Percentiles rank a stretch among this genome's conserved stretches.
These are phyloP conservation scores for Oryctolagus cuniculus DNA, from an alignment of 2,113 vertebrate species.

Conservation along the genomic window DNA sequence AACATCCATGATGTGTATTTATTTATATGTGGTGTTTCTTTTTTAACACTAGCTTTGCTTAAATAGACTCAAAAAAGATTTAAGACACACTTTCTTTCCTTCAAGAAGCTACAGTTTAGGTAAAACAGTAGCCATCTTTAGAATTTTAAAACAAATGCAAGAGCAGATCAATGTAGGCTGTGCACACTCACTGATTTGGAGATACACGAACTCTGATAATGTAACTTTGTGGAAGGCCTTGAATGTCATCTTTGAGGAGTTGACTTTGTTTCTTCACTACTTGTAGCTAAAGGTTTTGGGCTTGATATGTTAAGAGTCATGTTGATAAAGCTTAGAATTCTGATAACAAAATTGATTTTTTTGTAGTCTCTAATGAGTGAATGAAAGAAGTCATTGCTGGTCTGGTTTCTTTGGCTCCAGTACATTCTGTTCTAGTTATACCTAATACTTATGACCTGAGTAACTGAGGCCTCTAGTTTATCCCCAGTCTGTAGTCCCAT, in stretches of 20 bases:
- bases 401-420: neutral
- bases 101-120: constrained; percentile 8
- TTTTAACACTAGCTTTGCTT: constrained; percentile 43
- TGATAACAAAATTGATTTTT: constrained; percentile 54
- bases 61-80: constrained; percentile 15
- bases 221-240: neutral
- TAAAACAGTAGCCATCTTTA: neutral
- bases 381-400: constrained; percentile 51
- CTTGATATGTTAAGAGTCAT: neutral
- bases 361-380: neutral
- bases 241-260: constrained; percentile 42
- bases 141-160: constrained; percentile 16
- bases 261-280: constrained; percentile 15
- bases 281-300: constrained; percentile 50
- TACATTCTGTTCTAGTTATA: constrained; percentile 42
- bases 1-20: constrained; percentile 28
- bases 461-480: constrained; percentile 43
- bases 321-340: constrained; percentile 21
- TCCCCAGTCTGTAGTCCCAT: neutral
- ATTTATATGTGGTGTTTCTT: constrained; percentile 15
- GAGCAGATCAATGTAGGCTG: neutral
- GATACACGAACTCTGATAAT: neutral
- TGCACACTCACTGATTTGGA: constrained; percentile 11
- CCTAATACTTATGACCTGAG: constrained; percentile 15
- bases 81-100: constrained; percentile 8